Base-by-base conservation (phyloP, 2,888 invertebrate species). In the Heliconius cydno region DNA sequence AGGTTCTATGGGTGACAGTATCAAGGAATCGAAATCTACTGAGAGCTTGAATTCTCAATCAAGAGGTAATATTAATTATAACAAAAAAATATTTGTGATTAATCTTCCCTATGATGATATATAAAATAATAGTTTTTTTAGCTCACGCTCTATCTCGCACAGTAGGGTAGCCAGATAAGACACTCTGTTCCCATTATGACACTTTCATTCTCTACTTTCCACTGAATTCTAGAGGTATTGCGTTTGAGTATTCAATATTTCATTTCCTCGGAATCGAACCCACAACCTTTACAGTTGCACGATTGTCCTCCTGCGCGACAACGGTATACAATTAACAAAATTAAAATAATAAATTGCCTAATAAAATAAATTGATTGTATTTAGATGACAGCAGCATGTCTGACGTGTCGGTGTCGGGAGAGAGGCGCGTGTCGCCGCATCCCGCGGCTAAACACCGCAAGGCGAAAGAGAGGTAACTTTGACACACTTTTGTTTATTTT, bases 351-450 rank as follows among this genome's bases (percentile, higher is more conserved):
- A 19, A 52, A 7, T 52, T 5, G 15, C 13, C 52, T 52, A 19
- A 2, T 52, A 22, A 52, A 52, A 3, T 2, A 10, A 4, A 38
- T 12, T 38, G 34, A 22, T 7, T 34, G 19, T 28, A 19, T 46
- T 10, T 25, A 25, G 19, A 87, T 97, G 98, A 97, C 1, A 98
- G 98, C 90, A 98, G 98, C 88, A 94, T 96, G 82, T 98, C 97
- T 79, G 98, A 98, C 87, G 92, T 97, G 84, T 97, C 97, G 0
- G 96, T 95, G 0, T 96, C 97, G 41, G 96, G 97, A 0, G 95
- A 95, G 65, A 87, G 91, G 0, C 91, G 93, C 41, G 85, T 92
- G 52, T 92, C 96, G n/a, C 91, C 95, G 1, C 94, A 95, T 28
- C 96, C 96, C 89, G 96, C 96, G 6, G 88, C 86, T 6, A 91